Conservation (phyloP, 2,888 invertebrate genomes). For the Euplexia lucipara region DNA sequence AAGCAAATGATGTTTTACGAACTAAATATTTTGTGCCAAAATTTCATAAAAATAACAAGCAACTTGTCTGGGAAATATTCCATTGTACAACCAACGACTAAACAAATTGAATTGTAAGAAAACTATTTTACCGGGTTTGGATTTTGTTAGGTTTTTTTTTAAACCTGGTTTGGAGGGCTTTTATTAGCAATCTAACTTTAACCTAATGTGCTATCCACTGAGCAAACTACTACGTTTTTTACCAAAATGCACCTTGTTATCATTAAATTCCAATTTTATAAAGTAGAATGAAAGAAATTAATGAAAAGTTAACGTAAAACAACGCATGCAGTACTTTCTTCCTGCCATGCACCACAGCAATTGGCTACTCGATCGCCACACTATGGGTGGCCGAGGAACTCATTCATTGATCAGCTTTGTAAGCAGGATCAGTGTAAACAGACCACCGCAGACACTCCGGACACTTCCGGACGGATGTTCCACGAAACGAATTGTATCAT, state of each 20-base stretch:
- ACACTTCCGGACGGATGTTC: conserved; percentile 87
- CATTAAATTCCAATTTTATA: no score
- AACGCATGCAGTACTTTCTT: conserved; percentile 70
- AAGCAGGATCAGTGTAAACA: conserved; percentile 80
- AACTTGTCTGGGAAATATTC: conserved; percentile 44
- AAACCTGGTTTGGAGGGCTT: background rate
- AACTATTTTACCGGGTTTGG: background rate
- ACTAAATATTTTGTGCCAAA: conserved; percentile 64
- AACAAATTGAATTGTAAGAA: conserved; percentile 15
- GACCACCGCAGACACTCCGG: conserved; percentile 72
- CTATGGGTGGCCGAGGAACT: conserved; percentile 86
- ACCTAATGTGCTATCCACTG: background rate
- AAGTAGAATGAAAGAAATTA: no score
- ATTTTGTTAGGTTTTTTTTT: background rate
- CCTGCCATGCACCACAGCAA: conserved; percentile 65
- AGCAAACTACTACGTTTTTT: background rate
- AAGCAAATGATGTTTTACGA: conserved; percentile 71
- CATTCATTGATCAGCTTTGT: conserved; percentile 76
- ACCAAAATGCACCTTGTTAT: background rate
- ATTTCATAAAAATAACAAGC: conserved; percentile 61
- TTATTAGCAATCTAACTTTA: background rate
- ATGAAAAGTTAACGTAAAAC: no score
- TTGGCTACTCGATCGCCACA: conserved; percentile 76
- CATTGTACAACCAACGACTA: conserved; percentile 7
- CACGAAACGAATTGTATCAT: conserved; percentile 57